Evolutionary conservation across 2,888 invertebrate species (phyloP), one percentile per base, ranked within the genome.

Genomic region (Platypus cylindrus): DNA sequence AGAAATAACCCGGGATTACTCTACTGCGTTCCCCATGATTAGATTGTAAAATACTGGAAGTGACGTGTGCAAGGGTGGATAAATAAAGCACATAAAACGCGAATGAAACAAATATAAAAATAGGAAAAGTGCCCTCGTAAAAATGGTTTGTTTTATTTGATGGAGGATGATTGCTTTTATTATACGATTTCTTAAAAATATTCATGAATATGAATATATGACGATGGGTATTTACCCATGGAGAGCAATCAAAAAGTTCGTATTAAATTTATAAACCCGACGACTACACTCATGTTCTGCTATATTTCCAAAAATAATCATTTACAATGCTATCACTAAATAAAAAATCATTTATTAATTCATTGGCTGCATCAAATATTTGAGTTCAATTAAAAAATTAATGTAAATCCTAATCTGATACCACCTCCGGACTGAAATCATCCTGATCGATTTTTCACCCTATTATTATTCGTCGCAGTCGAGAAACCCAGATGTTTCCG

Each of bases 1-100:
- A 62, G 62, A 62, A 63, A 63, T 63, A 63, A 62, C 62, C 55
- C 57, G 48, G 63, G 63, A 63, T 63, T 63, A 62, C 61, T 55
- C 52, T 58, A 62, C 62, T 63, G 63, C 63, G 63, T 63, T 63
- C 62, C 60, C 62, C 62, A 63, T 64, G 64, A 64, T 64, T 64
- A 64, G 64, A 64, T 64, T 64, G 64, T 64, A 64, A 64, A 64
- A 64, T 64, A 64, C 63, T 63, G 62, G 60, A 63, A 62, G 62
- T 62, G 63, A 62, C 63, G 62, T 61, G 58, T 57, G 60, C 60
- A 60, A 58, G 62, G 62, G 63, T 62, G 63, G 63, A 62, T 62
- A 62, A 62, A 63, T 63, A 63, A 62, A 60, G 58, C 56, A 60
- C 62, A 61, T 63, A 62, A 63, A 63, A 63, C 58, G 60, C 56